A percentile compares a stretch with the other conserved stretches of the same genome.
Evolutionary conservation across 2,797 vertebrate genomes (phyloP).

Genomic region (Pangasius krempfi): DNA sequence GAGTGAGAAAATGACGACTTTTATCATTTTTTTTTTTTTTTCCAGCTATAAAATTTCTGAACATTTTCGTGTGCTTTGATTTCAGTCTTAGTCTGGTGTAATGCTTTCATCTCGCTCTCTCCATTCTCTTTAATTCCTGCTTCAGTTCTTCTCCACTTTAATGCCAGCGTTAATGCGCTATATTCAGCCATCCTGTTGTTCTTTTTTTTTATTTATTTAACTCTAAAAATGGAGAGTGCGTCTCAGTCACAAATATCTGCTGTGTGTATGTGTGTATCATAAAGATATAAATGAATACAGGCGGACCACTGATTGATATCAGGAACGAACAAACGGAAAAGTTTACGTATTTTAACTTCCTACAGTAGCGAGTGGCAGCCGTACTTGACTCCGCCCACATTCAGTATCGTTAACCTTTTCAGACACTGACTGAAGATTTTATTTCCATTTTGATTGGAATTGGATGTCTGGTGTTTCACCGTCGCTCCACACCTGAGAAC

Average conservation of each 20-base stretch:
- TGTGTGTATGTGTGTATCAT: background rate
- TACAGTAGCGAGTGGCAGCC: background rate
- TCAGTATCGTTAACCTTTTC: background rate
- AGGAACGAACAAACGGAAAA: background rate
- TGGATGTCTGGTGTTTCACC: background rate
- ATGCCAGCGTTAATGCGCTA: background rate
- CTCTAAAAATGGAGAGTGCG: background rate
- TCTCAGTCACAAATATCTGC: background rate
- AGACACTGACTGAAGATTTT: background rate
- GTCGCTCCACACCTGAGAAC: too few relatives aligned
- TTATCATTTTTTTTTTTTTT: background rate
- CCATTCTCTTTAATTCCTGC: background rate
- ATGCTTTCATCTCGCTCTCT: background rate
- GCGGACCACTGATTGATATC: background rate
- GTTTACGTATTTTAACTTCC: background rate
- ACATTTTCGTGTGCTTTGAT: background rate
- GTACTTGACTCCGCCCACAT: background rate
- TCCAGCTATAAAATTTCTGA: background rate
- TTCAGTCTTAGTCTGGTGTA: background rate
- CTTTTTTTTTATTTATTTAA: background rate
- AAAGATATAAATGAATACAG: too few relatives aligned
- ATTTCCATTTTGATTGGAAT: background rate
- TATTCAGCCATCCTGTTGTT: background rate
- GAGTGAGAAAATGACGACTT: constrained; percentile 1
- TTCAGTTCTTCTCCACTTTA: background rate